phyloP scores from a whole-genome alignment of 2,113 vertebrate genomes.

The Amphiprion ocellaris region DNA sequence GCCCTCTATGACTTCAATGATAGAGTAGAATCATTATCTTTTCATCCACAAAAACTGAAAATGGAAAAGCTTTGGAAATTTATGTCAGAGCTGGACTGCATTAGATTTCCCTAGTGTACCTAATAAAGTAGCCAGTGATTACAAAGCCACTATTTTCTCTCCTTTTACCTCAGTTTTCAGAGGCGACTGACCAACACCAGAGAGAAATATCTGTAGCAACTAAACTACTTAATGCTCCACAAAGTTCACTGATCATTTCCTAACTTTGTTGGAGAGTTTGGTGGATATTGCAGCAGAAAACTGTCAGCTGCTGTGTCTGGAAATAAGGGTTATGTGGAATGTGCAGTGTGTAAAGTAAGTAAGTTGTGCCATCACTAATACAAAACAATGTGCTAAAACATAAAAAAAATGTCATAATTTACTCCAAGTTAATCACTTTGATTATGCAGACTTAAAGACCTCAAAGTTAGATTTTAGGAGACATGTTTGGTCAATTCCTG shows the following conservation, averaged over 20 bases:
- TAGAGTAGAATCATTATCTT: too few species aligned
- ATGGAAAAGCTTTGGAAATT: too few species aligned
- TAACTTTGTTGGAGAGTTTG: background rate
- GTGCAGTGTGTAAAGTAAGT: conserved; percentile 2
- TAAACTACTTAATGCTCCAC: background rate
- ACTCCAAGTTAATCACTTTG: background rate
- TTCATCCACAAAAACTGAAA: too few species aligned
- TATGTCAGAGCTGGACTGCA: too few species aligned
- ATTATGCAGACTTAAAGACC: background rate
- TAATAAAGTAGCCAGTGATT: background rate
- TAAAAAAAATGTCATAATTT: background rate
- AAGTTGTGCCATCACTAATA: background rate
- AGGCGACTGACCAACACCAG: background rate
- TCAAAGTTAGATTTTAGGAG: too few species aligned
- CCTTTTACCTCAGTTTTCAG: conserved; percentile 8
- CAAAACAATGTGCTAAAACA: conserved; percentile 32
- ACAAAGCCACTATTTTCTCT: background rate
- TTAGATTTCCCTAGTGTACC: too few species aligned
- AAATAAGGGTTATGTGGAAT: conserved; percentile 12
- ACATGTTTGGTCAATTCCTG: too few species aligned
- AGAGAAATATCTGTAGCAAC: conserved; percentile 3
- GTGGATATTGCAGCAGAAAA: conserved; percentile 6
- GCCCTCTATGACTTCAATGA: too few species aligned
- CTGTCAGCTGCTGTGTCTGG: background rate
- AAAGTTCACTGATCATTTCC: background rate